These are phyloP conservation scores for Bubalus kerabau DNA, from an alignment of 2,113 vertebrate genomes.

Conservation along the genomic window DNA sequence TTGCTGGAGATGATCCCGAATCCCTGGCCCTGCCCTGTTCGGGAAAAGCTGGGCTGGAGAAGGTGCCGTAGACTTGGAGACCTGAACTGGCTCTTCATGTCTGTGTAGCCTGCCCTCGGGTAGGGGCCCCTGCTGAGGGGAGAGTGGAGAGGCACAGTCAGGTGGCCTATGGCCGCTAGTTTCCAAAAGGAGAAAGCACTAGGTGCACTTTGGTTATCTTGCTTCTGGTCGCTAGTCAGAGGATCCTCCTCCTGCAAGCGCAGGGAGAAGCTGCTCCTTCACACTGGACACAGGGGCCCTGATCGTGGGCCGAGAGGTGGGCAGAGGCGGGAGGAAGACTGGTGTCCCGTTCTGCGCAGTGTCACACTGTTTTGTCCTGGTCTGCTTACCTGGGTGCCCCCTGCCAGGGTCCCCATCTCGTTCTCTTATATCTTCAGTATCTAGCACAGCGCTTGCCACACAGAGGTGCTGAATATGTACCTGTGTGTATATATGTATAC, in stretches of 20 bases:
- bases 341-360: fast-evolving
- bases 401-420: background rate
- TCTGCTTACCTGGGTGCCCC: too few relatives aligned
- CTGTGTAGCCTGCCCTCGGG: background rate
- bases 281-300: background rate
- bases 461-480: background rate
- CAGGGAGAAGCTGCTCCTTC: background rate
- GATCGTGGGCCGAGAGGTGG: background rate
- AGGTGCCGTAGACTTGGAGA: background rate
- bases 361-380: background rate
- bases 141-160: background rate
- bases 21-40: background rate
- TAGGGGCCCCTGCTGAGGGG: background rate
- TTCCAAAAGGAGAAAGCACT: background rate
- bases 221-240: background rate
- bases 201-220: background rate
- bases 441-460: background rate
- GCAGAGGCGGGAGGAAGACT: background rate
- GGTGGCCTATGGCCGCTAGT: background rate
- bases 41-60: background rate
- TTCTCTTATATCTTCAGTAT: background rate
- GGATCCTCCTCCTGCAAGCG: background rate
- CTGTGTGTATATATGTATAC: background rate
- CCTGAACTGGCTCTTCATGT: background rate
- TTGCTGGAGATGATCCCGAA: background rate